Evolutionary conservation across 1,140 invertebrate species (phyloP), one percentile per base, ranked within the genome.

Genomic region (Zaprionus gabonicus): DNA sequence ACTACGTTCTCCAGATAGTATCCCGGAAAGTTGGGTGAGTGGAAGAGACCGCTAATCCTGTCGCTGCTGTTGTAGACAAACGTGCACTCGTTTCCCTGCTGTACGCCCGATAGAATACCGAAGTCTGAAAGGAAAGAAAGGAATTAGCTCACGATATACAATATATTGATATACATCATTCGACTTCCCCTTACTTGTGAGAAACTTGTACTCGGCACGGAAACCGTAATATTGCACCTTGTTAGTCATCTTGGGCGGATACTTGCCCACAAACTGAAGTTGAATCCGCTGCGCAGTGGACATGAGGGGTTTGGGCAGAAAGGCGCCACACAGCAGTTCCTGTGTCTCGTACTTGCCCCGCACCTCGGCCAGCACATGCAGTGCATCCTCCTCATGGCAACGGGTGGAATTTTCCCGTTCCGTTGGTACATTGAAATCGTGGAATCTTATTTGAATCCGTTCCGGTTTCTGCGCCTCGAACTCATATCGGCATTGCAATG

Each of bases 11-110:
- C 94, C 0, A 98, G 97, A 93, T 99, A 99, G 31, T 95, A 95
- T 7, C 98, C 98, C 0, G 98, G 98, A 91, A 97, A 98, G 93
- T 99, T 99, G 1, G 98, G 98, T 6, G 97, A 98, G 55, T 96
- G 95, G 91, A 99, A 97, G 20, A 96, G 96, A 13, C 98, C 98
- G 84, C 95, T 96, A 72, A 94, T 94, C 7, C 95, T 94, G 78
- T 96, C 95, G 67, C 95, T 96, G 93, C 97, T 98, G 93, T 97
- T 96, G 93, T 95, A 97, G 46, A 95, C 95, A 86, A 98, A 97
- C 62, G 96, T 96, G 93, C 97, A 97, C n/a, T 97, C 96, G 82
- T 95, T 95, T 57, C 95, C 94, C 67, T 96, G 92, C 81, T 98
- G 97, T 38, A 94, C 93, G 4, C 97, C 97, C 53, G 95, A 95